These are phyloP conservation scores for Spisula solida DNA, from an alignment of 2,888 invertebrate species.

Conservation along the genomic window DNA sequence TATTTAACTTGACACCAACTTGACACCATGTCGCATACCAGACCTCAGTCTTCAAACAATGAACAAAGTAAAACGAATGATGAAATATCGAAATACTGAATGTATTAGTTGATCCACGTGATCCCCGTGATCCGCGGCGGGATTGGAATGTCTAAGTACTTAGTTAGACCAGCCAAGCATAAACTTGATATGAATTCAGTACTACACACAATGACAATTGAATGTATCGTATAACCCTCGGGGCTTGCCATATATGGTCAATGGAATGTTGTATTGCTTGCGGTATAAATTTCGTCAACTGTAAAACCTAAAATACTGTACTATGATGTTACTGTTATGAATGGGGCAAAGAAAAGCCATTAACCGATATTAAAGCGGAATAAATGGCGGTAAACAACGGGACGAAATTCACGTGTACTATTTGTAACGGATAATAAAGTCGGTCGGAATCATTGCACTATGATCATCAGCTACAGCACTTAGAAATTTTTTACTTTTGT, in stretches of 20 bases:
- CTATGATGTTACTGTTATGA: slow-evolving; percentile 6
- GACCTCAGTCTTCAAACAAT: not conserved
- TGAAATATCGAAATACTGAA: slow-evolving; percentile 12
- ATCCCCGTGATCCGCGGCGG: not conserved
- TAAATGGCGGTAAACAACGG: not conserved
- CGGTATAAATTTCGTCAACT: not conserved
- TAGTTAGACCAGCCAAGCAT: slow-evolving; percentile 10
- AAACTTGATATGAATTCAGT: slow-evolving; percentile 7
- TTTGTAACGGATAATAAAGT: too few species aligned
- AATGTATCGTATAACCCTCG: slow-evolving; percentile 24
- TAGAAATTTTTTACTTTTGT: too few species aligned
- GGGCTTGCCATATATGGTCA: slow-evolving; percentile 38
- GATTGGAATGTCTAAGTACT: not conserved
- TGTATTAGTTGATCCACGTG: not conserved
- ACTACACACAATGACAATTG: slow-evolving; percentile 11
- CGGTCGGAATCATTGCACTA: not conserved
- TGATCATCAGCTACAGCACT: not conserved
- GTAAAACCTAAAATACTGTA: not conserved
- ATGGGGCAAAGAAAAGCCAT: slow-evolving; percentile 2
- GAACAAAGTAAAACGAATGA: not conserved
- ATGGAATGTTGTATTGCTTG: slow-evolving; percentile 37
- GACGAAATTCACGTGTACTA: not conserved
- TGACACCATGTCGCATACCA: not conserved
- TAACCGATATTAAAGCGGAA: not conserved
- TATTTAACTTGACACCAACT: not conserved